Conservation (phyloP, 2,888 invertebrate genomes). For the Hypomecis punctinalis region DNA sequence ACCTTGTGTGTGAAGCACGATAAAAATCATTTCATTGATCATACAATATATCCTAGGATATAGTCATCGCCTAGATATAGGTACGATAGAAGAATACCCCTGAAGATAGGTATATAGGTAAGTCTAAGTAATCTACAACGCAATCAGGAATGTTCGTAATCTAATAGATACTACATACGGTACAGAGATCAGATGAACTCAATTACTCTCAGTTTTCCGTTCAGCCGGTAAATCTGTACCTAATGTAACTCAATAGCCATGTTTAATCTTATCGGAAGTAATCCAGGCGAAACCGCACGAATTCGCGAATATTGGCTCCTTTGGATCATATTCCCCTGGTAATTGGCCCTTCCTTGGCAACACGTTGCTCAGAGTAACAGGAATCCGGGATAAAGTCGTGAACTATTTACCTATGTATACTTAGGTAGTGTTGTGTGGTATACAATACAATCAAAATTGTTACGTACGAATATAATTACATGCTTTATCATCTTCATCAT, state of each 20-base stretch:
- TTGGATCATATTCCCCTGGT: conserved; percentile 4
- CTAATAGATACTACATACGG: neutral
- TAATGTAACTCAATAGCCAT: conserved; percentile 18
- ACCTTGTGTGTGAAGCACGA: no score
- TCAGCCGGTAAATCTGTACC: conserved; percentile 9
- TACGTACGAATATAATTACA: no score
- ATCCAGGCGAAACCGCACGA: conserved; percentile 14
- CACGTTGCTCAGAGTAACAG: neutral
- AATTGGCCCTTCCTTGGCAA: conserved; percentile 12
- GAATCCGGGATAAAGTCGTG: neutral
- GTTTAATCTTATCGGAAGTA: conserved; percentile 16
- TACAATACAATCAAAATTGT: no score
- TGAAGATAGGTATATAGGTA: no score
- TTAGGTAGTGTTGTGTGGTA: no score
- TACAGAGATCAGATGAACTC: conserved; percentile 1
- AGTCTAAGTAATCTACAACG: no score
- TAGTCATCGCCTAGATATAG: no score
- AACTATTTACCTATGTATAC: no score
- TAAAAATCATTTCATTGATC: no score
- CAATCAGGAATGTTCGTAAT: neutral
- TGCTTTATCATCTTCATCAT: no score
- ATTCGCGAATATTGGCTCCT: conserved; percentile 17
- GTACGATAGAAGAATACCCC: no score
- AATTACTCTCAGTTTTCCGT: conserved; percentile 14
- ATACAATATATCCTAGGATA: no score